Evolutionary conservation across 1,140 invertebrate genomes (phyloP).

Genomic region (Lasioglossum baleicum): DNA sequence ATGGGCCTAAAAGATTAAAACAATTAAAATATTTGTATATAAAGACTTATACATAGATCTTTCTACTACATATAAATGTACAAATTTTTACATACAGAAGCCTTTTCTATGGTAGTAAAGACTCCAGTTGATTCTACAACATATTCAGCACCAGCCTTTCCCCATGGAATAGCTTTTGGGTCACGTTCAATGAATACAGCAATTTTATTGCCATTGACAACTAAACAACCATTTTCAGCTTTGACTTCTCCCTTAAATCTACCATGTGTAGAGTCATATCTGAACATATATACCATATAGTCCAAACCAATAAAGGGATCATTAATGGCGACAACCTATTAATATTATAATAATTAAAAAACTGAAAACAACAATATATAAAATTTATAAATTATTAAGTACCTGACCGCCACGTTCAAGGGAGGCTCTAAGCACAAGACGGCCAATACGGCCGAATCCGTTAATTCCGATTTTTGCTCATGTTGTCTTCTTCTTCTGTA

Average conservation of each 20-base stretch:
- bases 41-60: not conserved
- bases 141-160: constrained; percentile 92
- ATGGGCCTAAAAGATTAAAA: constrained; percentile 80
- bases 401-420: constrained; percentile 88
- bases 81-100: constrained; percentile 82
- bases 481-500: constrained; percentile 70
- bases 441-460: constrained; percentile 98
- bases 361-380: too few species aligned
- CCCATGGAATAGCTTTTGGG: constrained; percentile 94
- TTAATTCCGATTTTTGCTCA: constrained; percentile 95
- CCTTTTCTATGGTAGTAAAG: constrained; percentile 97
- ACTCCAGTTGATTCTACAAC: constrained; percentile 99
- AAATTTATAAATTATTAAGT: constrained; percentile 61
- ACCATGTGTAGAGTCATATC: constrained; percentile 98
- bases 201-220: constrained; percentile 94
- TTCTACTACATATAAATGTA: not conserved
- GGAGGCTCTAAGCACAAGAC: constrained; percentile 93
- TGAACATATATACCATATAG: constrained; percentile 99
- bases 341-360: constrained; percentile 9
- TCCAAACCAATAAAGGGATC: constrained; percentile 96
- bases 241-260: constrained; percentile 91
- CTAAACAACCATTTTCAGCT: constrained; percentile 86
- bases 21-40: too few species aligned
- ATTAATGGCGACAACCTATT: constrained; percentile 93
- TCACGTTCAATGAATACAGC: constrained; percentile 91